These are phyloP conservation scores for Marasmarcha lunaedactyla DNA, from an alignment of 2,888 invertebrate species.

Conservation along the genomic window DNA sequence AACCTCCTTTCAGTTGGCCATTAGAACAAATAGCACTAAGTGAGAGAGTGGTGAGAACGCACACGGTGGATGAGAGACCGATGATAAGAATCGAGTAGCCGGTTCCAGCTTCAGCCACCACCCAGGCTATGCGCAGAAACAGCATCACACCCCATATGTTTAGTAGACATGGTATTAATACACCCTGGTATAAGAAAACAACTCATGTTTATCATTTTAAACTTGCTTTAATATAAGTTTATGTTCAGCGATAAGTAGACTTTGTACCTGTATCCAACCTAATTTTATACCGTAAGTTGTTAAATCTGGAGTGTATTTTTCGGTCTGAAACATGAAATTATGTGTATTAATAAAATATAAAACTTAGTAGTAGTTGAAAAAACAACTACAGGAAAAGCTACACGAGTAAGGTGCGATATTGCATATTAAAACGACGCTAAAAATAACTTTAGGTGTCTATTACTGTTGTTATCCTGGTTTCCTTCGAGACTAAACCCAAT, in stretches of 20 bases:
- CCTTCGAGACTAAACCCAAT: too few relatives aligned
- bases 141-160: constrained; percentile 98
- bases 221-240: neutral
- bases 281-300: constrained; percentile 69
- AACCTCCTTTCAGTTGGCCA: constrained; percentile 93
- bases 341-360: too few relatives aligned
- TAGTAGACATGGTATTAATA: constrained; percentile 86
- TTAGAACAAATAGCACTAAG: constrained; percentile 88
- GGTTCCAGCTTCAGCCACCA: constrained; percentile 90
- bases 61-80: constrained; percentile 77
- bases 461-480: too few relatives aligned
- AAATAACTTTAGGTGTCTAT: too few relatives aligned
- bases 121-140: constrained; percentile 93
- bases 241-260: too few relatives aligned
- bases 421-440: too few relatives aligned
- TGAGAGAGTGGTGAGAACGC: constrained; percentile 82
- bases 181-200: constrained; percentile 61
- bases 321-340: constrained; percentile 5
- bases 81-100: constrained; percentile 75
- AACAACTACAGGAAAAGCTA: too few relatives aligned
- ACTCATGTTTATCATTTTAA: neutral
- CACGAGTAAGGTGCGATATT: too few relatives aligned
- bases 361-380: too few relatives aligned
- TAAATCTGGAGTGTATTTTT: constrained; percentile 14
- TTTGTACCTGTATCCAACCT: constrained; percentile 80